These are phyloP conservation scores for Passerculus sandwichensis DNA, from an alignment of 2,797 vertebrate genomes.

Conservation along the genomic window DNA sequence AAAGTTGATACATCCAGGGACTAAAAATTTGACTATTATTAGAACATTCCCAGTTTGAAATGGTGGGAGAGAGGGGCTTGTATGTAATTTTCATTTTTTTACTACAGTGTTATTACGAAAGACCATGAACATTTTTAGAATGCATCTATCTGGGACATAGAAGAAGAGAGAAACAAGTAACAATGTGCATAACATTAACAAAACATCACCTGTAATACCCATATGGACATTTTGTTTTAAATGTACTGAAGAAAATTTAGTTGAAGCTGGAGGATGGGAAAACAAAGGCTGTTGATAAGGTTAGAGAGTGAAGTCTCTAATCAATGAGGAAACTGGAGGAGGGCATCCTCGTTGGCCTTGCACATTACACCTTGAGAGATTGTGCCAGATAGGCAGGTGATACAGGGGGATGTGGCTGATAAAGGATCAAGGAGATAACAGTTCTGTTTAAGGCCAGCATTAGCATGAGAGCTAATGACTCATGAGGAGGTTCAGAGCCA, in stretches of 20 bases:
- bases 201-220: fast-evolving
- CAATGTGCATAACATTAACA: neutral
- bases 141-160: neutral
- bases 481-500: neutral
- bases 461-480: neutral
- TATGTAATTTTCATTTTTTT: neutral
- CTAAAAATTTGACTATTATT: neutral
- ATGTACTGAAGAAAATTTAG: neutral
- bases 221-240: neutral
- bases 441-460: neutral
- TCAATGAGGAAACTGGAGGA: neutral
- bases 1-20: neutral
- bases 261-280: neutral
- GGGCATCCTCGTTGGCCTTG: neutral
- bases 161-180: neutral
- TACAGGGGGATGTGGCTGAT: neutral
- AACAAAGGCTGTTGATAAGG: neutral
- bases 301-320: neutral
- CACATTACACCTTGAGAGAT: neutral
- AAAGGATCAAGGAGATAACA: neutral
- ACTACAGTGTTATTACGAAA: neutral
- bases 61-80: neutral
- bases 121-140: neutral
- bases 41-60: neutral
- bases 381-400: neutral